Base-by-base conservation (phyloP, 2,113 vertebrate genomes). In the Scophthalmus maximus region DNA sequence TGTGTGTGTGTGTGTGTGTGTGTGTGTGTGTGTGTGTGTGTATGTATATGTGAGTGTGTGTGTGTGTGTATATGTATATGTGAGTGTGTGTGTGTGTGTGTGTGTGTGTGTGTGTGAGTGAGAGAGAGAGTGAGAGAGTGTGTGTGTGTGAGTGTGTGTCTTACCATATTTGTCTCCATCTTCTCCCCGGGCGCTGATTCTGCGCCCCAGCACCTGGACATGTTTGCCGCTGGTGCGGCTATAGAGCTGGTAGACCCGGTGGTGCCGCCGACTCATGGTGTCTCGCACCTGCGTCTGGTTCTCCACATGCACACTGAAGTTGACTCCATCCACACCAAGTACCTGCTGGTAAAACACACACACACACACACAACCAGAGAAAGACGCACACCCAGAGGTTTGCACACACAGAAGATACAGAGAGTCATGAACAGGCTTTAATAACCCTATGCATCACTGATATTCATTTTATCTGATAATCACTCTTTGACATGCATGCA, bases 81-180 rank as follows among this genome's bases (percentile, higher is more conserved):
- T 42, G 38, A 15, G 12, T 8, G 17, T 15, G 58, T 44, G 32
- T 27, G 5, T 44, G 30, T 55, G 62, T 76, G 60, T 23, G 9
- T 12, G 8, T 55, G 25, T 46, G 47, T 8, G 18, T 38, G 26
- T 51, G 12, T 69, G 58, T 46, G 38, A 22, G 6, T 46, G 38
- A 51, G 66, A 73, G 60, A 23, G 12, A 12, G 8, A 49, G 25
- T 46, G 52, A 6, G 1, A 17, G 46, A 6, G 46, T 20, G 23
- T 57, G 46, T 27, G 30, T 61, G 44, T 78, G 65, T 76, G 68
- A 79, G 74, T 86, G 85, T 92, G 76, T 88, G 87, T 90, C 90
- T 92, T 94, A 95, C 94, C 94, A 90, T 93, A 94, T 93, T 93
- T 94, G 79, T 94, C 93, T 82, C 94, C 94, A 20, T 95, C 94